Evolutionary conservation across 2,888 invertebrate species (phyloP), one percentile per base, ranked within the genome.

Genomic region (Ferdinandea cuprea): DNA sequence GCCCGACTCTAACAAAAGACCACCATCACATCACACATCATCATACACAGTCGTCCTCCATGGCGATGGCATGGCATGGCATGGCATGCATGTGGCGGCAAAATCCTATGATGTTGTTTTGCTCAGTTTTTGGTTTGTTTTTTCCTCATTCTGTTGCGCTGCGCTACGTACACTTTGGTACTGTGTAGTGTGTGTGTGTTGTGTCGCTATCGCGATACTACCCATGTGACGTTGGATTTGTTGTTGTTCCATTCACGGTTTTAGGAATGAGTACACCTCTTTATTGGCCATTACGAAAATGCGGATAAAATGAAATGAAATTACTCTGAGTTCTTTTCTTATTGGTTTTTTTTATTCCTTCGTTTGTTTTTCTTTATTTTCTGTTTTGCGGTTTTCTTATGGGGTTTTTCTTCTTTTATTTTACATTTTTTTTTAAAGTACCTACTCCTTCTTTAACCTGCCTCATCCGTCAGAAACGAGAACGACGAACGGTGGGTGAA

Each of bases 221-320:
- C 7, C 71, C 71, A 66, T 81, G 71, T 76, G 81, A 61, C 61
- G 65, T 76, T 71, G 48, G 21, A 58, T 56, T 48, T 61, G 19
- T 46, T 66, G 59, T 46, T 50, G 74, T 44, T 65, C 28, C 32
- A 54, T 32, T 71, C 71, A 44, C 46, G 19, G 65, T 48, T 68
- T 68, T 9, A 59, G 56, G 42, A 83, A 66, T 61, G 83, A 83
- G 83, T 77, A 77, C 77, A 83, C 71, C 83, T 77, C 72, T 83
- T 77, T 77, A 83, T 83, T 83, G 83, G 83, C 83, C 78, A 83
- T 83, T 83, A 78, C 83, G 72, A 83, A 83, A 83, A 73, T 83
- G 72, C 77, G 83, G 72, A 78, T 83, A 50, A 77, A 76, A 76
- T 71, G 71, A 76, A 83, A 83, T 78, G 73, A 37, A 83, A 83